phyloP scores from a whole-genome alignment of 1,140 invertebrate genomes.

The Musca vetustissima region DNA sequence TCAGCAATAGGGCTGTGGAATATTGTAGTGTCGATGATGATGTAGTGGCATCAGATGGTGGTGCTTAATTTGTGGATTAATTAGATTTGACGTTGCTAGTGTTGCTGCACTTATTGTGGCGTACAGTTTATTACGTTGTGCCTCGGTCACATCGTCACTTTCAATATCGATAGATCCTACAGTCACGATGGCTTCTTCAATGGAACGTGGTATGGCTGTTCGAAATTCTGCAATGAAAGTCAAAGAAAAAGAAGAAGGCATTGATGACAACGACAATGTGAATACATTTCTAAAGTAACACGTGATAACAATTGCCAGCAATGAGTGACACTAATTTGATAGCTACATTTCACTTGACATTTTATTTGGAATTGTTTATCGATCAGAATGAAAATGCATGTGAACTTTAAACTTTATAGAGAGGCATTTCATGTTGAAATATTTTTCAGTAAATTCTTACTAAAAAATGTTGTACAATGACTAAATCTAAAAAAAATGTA shows the following conservation, averaged over 20 bases:
- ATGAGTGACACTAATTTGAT: too few species aligned
- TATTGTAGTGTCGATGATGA: conserved; percentile 17
- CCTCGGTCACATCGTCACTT: conserved; percentile 37
- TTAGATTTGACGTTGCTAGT: conserved; percentile 31
- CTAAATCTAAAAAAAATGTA: neutral
- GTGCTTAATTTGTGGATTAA: neutral
- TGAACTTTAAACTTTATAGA: too few species aligned
- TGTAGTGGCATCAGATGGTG: too few species aligned
- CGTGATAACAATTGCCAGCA: too few species aligned
- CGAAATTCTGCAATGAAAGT: conserved; percentile 1
- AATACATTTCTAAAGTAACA: too few species aligned
- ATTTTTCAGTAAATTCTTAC: too few species aligned
- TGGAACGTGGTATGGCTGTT: conserved; percentile 34
- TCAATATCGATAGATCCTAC: conserved; percentile 47
- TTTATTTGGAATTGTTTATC: too few species aligned
- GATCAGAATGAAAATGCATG: too few species aligned
- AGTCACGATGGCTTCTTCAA: conserved; percentile 42
- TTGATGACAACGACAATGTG: too few species aligned
- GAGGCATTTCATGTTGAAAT: too few species aligned
- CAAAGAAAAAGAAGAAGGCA: neutral
- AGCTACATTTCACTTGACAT: too few species aligned
- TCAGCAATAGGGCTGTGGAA: neutral
- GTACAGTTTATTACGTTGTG: conserved; percentile 40
- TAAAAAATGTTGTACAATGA: too few species aligned
- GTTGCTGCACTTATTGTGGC: conserved; percentile 41